Base-by-base conservation (phyloP, 2,113 vertebrate genomes). In the Dascyllus trimaculatus region DNA sequence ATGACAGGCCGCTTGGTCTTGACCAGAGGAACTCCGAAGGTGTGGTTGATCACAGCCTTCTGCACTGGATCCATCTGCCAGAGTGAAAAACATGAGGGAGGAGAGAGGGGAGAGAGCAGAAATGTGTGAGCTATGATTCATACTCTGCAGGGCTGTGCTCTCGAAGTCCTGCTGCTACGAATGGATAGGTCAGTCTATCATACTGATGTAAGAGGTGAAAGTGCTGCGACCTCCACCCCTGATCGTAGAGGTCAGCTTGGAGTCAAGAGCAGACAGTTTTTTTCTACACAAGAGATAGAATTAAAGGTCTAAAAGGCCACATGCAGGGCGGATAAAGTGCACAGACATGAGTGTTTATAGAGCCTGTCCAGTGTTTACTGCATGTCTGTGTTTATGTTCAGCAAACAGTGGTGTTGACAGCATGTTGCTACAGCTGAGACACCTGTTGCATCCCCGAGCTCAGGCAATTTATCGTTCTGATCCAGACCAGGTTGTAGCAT, bases 61-160 rank as follows among this genome's bases (percentile, higher is more conserved):
- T 97, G 97, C 72, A 98, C 95, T n/a, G 96, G 96, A 85, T 98
- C 97, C 96, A 97, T 97, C 97, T 98, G 95, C 73, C 57, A 84
- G 56, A 90, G 71, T 81, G 67, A 77, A 58, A 38, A 35, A 78
- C 46, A 84, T 35, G n/a, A 29, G 11, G 18, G 51, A 19, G 56
- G 61, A 69, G 1, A 76, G 24, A 81, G 5, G 11, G 29, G 57
- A 53, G 25, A 63, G 29, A 71, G 38, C 2, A 63, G 35, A 83
- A 61, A 78, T 57, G 67, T 46, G 58, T 81, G 26, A 90, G 65
- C 58, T 77, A 81, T 78, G 1, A 77, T 71, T 78, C 32, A 61
- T 58, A 5, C 10, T 65, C 32, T 56, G 46, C n/a, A 58, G 26
- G 51, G 38, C 11, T 82, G 45, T 8, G 57, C 62, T 29, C 14